A percentile compares a stretch with the other conserved stretches of the same genome.
Evolutionary conservation across 2,113 vertebrate genomes (phyloP).

Genomic region (Trachemys scripta): DNA sequence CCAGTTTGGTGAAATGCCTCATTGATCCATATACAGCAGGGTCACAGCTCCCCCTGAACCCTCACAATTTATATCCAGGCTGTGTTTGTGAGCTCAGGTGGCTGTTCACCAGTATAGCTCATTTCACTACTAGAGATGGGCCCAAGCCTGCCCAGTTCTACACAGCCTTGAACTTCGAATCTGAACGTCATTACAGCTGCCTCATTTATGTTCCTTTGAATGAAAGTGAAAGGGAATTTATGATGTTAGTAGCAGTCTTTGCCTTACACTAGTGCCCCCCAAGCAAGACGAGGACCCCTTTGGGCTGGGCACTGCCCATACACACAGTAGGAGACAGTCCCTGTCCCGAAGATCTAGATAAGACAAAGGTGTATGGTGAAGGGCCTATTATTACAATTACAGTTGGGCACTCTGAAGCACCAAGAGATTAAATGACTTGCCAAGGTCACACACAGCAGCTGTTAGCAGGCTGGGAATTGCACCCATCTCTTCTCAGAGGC

Average conservation of each 20-base stretch:
- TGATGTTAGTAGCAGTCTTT: not conserved
- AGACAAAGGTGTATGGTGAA: not conserved
- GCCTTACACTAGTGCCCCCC: not conserved
- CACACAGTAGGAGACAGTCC: too few species aligned
- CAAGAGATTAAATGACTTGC: not conserved
- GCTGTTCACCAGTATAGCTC: not conserved
- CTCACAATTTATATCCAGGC: not conserved
- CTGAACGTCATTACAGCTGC: not conserved
- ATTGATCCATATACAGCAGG: not conserved
- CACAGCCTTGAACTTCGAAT: not conserved
- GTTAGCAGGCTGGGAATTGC: not conserved
- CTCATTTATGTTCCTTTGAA: not conserved
- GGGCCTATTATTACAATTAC: not conserved
- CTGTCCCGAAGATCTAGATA: not conserved
- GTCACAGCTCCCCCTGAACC: not conserved
- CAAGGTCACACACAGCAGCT: not conserved
- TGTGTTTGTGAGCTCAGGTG: not conserved
- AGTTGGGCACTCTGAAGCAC: not conserved
- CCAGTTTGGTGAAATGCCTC: not conserved
- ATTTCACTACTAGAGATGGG: not conserved
- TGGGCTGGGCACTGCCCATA: too few species aligned
- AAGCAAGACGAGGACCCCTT: not conserved
- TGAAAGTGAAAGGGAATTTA: not conserved
- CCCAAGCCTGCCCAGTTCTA: not conserved
- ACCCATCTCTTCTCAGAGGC: not conserved